phyloP scores from a whole-genome alignment of 1,140 invertebrate genomes.

The Pararge aegeria region DNA sequence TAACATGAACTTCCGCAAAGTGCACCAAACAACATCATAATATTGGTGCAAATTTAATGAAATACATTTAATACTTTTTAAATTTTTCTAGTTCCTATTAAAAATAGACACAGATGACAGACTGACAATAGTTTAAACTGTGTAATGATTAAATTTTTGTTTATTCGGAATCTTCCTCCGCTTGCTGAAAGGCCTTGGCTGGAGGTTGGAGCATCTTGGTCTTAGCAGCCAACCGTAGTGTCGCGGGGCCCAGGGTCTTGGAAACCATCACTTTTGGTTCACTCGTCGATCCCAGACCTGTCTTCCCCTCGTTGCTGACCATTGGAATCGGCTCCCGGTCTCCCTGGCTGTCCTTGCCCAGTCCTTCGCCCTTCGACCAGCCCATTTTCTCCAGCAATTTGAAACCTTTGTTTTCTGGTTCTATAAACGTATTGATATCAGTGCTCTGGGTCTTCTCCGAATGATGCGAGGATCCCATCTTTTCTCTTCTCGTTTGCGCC shows the following conservation, averaged over 20 bases:
- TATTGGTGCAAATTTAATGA: too few relatives aligned
- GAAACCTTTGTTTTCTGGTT: slow-evolving; percentile 92
- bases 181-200: slow-evolving; percentile 61
- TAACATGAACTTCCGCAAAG: too few relatives aligned
- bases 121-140: too few relatives aligned
- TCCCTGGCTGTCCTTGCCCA: slow-evolving; percentile 89
- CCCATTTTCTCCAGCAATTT: slow-evolving; percentile 94
- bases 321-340: slow-evolving; percentile 87
- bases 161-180: slow-evolving; percentile 54
- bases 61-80: too few relatives aligned
- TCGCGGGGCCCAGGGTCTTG: slow-evolving; percentile 47
- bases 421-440: slow-evolving; percentile 88
- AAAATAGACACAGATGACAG: too few relatives aligned
- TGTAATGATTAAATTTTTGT: too few relatives aligned
- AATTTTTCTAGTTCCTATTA: too few relatives aligned
- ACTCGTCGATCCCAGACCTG: slow-evolving; percentile 55
- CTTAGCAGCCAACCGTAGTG: slow-evolving; percentile 48
- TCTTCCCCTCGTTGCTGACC: slow-evolving; percentile 62
- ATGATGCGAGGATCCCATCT: slow-evolving; percentile 90
- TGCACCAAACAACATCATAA: too few relatives aligned
- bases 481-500: slow-evolving; percentile 86
- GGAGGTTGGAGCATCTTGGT: slow-evolving; percentile 66
- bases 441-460: slow-evolving; percentile 90
- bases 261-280: slow-evolving; percentile 9
- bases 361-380: slow-evolving; percentile 91